These are phyloP conservation scores for Unio pictorum DNA, from an alignment of 2,888 invertebrate genomes.

Conservation along the genomic window DNA sequence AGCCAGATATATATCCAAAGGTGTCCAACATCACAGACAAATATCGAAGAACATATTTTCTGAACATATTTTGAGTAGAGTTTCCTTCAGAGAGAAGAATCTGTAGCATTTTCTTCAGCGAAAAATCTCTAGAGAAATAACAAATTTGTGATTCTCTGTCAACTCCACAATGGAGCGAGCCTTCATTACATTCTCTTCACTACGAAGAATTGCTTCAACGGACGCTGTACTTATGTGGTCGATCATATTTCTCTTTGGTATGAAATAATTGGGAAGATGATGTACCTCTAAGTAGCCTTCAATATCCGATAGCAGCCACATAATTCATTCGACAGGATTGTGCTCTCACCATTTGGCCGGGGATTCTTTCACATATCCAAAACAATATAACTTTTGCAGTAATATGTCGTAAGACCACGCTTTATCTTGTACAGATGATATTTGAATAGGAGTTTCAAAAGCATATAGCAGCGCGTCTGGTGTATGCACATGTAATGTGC, in stretches of 20 bases:
- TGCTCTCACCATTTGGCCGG: neutral
- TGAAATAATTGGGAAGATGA: slow-evolving; percentile 7
- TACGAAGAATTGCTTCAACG: neutral
- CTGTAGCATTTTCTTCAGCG: neutral
- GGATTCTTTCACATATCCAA: slow-evolving; percentile 4
- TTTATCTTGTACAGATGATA: slow-evolving; percentile 2
- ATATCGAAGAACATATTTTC: no score
- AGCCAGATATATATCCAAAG: no score
- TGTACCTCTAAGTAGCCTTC: neutral
- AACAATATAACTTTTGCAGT: slow-evolving; percentile 8
- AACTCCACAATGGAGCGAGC: neutral
- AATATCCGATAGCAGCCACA: slow-evolving; percentile 1
- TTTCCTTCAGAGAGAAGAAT: no score
- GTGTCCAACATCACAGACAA: no score
- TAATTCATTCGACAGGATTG: slow-evolving; percentile 2
- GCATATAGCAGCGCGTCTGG: slow-evolving; percentile 10
- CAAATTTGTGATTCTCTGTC: slow-evolving; percentile 1
- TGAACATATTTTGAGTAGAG: no score
- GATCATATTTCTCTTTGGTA: slow-evolving; percentile 8
- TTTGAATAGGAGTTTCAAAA: slow-evolving; percentile 7
- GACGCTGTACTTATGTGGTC: neutral
- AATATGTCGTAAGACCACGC: slow-evolving; percentile 10
- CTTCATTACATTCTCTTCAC: neutral
- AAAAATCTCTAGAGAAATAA: slow-evolving; percentile 8
- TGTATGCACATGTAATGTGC: neutral